Conservation (phyloP, 2,113 vertebrate species). For the Pomatorhinus ruficollis region DNA sequence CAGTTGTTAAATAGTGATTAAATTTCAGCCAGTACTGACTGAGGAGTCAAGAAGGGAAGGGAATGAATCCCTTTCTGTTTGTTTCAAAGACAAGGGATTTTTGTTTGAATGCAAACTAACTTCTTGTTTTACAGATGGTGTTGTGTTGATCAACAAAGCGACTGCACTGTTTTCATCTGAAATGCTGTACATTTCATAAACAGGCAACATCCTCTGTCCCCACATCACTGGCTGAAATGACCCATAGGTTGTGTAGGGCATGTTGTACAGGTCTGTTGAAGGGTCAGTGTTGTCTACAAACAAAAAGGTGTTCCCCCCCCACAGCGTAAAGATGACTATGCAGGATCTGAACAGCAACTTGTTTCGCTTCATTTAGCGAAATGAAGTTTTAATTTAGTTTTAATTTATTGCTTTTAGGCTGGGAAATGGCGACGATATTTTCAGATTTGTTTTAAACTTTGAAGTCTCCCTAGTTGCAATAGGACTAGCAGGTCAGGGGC, state of each 20-base stretch:
- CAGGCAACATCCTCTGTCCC: not conserved
- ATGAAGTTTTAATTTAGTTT: not conserved
- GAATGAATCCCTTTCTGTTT: not conserved
- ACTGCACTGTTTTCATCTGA: slow-evolving; percentile 11
- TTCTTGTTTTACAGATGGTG: not conserved
- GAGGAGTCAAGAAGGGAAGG: not conserved
- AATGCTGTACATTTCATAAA: not conserved
- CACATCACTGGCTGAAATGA: not conserved
- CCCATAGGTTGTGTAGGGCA: not conserved
- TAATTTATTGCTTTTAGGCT: slow-evolving; percentile 71
- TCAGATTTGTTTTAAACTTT: not conserved
- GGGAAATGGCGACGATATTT: slow-evolving; percentile 42
- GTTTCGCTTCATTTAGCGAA: not conserved
- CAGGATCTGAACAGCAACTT: slow-evolving; percentile 33
- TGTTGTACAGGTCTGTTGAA: fast-evolving
- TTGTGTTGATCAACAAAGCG: not conserved
- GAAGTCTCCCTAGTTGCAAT: slow-evolving; percentile 19
- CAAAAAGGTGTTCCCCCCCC: not conserved
- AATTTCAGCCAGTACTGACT: not conserved
- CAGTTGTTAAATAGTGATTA: not conserved
- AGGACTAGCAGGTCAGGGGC: slow-evolving; percentile 39
- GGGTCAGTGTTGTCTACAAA: not conserved
- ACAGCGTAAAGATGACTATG: not conserved
- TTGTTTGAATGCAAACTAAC: not conserved
- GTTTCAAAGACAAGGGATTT: not conserved